A percentile compares a stretch with the other conserved stretches of the same genome.
phyloP scores from a whole-genome alignment of 2,113 vertebrate species.

The Brachirus orientalis region DNA sequence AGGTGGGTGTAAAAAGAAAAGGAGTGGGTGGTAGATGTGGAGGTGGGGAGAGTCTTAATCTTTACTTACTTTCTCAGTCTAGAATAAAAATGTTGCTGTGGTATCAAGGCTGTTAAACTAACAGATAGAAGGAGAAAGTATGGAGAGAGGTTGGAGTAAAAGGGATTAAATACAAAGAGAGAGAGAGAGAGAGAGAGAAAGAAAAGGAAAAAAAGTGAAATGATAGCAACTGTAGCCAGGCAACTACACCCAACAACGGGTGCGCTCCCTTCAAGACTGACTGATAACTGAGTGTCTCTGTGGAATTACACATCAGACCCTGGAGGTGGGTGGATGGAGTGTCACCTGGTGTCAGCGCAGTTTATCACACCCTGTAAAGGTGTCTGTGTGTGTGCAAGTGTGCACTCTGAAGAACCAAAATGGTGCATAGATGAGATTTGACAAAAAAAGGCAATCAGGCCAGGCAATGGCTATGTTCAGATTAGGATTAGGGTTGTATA shows the following conservation, averaged over 20 bases:
- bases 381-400: slow-evolving; percentile 12
- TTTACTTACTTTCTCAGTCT: slow-evolving; percentile 42
- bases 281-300: slow-evolving; percentile 57
- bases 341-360: slow-evolving; percentile 58
- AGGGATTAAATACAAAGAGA: not conserved
- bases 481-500: no score
- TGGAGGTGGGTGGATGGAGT: slow-evolving; percentile 40
- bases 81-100: slow-evolving; percentile 35
- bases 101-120: slow-evolving; percentile 23
- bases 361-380: slow-evolving; percentile 15
- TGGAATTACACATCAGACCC: slow-evolving; percentile 58
- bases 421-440: slow-evolving; percentile 41
- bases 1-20: slow-evolving; percentile 39
- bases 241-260: slow-evolving; percentile 67
- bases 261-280: slow-evolving; percentile 43
- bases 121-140: not conserved
- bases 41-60: slow-evolving; percentile 39
- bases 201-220: slow-evolving; percentile 28
- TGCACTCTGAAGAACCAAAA: slow-evolving; percentile 8
- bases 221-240: slow-evolving; percentile 72
- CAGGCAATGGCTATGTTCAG: slow-evolving; percentile 23
- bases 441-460: slow-evolving; percentile 49
- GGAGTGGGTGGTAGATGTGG: slow-evolving; percentile 32
- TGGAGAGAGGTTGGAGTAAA: slow-evolving; percentile 1
- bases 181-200: not conserved